Percentiles rank a stretch among this genome's conserved stretches.
These are phyloP conservation scores for Octonoba sinensis DNA, from an alignment of 2,888 invertebrate species.

Conservation along the genomic window DNA sequence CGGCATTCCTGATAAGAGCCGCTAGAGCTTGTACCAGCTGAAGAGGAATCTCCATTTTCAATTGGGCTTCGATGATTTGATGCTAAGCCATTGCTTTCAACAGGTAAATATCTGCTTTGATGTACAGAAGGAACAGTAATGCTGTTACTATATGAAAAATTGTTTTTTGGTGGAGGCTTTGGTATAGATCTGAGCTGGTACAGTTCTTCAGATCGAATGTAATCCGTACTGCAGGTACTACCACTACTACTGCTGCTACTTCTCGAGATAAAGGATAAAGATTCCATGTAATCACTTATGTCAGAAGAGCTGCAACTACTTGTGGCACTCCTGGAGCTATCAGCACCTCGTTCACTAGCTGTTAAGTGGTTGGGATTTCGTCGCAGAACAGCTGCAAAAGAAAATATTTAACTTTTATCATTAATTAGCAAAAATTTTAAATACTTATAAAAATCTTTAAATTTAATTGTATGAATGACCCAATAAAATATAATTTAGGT, in stretches of 20 bases:
- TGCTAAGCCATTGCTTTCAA: conserved; percentile 9
- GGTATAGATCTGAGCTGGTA: conserved; percentile 22
- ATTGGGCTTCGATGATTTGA: conserved; percentile 23
- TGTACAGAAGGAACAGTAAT: conserved; percentile 21
- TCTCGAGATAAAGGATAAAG: conserved; percentile 83
- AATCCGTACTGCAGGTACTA: conserved; percentile 54
- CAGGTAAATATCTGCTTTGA: conserved; percentile 19
- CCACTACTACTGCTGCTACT: conserved; percentile 74
- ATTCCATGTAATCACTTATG: conserved; percentile 90
- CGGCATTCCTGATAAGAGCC: conserved; percentile 30
- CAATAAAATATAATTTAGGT: no score
- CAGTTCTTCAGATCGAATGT: conserved; percentile 52
- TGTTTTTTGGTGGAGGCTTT: conserved; percentile 24
- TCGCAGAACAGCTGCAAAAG: conserved; percentile 35
- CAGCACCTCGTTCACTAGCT: conserved; percentile 10
- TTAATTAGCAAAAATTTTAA: not conserved
- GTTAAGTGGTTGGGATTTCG: conserved; percentile 23
- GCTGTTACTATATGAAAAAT: conserved; percentile 3
- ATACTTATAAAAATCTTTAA: not conserved
- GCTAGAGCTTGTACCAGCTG: conserved; percentile 29
- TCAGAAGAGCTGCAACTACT: conserved; percentile 88
- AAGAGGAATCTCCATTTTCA: conserved; percentile 11
- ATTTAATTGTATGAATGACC: not conserved
- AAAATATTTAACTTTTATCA: not conserved
- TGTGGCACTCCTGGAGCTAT: conserved; percentile 42